Evolutionary conservation across 2,888 invertebrate species (phyloP), one percentile per base, ranked within the genome.

Genomic region (Watsonalla binaria): DNA sequence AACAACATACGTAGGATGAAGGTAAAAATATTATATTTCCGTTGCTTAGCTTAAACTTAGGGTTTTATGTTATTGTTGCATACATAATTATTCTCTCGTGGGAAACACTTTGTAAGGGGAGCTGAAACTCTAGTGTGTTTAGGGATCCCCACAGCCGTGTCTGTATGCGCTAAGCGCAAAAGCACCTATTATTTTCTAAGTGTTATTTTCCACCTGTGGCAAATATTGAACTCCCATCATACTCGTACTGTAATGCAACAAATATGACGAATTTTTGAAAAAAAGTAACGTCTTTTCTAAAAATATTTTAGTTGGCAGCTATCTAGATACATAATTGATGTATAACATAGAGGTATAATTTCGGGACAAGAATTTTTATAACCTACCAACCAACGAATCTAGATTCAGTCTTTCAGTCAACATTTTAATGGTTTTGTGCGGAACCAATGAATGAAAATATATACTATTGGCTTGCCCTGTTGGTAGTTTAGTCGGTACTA

Each of bases 71-170:
- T 33, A 15, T 47, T 45, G 34, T 48, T 7, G 35, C 53, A 7
- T 61, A 58, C 46, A 48, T 51, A 48, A 42, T 55, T 63, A 58
- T 60, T 71, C 68, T 81, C 79, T 78, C 84, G 78, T 84, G 86
- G 82, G 87, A 88, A 87, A 80, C 67, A 80, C 79, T 74, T 72
- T 76, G 87, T 75, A 85, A 87, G 69, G 63, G 56, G 85, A 87
- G 72, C 73, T 73, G 78, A 73, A 75, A 70, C 72, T 75, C 57
- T 59, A 62, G 57, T 56, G 52, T 15, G 34, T 54, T 60, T 74
- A 78, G 80, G 71, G 74, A 68, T 76, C 67, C n/a, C n/a, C 59
- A 54, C 54, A 39, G 14, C 53, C 14, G 14, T 53, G 50, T 51
- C 46, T 14, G 51, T 46, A 37, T 2, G 24, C 24, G 24, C 24